Conservation (phyloP, 2,888 invertebrate genomes). For the Epicampocera succincta region DNA sequence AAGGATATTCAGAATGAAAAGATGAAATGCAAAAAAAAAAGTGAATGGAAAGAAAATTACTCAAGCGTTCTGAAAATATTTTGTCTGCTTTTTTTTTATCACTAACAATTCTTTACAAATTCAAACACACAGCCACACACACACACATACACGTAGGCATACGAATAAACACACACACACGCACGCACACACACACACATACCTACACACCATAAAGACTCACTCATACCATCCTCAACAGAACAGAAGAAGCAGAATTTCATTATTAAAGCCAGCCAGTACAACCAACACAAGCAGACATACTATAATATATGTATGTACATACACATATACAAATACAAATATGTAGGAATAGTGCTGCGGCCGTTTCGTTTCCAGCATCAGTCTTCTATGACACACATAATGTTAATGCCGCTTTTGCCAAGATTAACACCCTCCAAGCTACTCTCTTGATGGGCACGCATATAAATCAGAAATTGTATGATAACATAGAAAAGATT, state of each 20-base stretch:
- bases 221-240: background rate
- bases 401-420: constrained; percentile 90
- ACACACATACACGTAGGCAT: background rate
- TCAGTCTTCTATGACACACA: constrained; percentile 88
- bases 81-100: constrained; percentile 45
- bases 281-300: background rate
- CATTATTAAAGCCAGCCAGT: background rate
- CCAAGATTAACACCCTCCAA: constrained; percentile 90
- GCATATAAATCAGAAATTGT: constrained; percentile 90
- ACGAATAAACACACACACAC: background rate
- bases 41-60: constrained; percentile 41
- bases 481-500: constrained; percentile 93
- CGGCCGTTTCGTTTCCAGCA: background rate
- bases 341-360: background rate
- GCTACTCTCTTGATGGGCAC: constrained; percentile 87
- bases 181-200: background rate
- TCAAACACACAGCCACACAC: constrained; percentile 6
- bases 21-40: constrained; percentile 19
- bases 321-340: background rate
- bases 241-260: background rate
- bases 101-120: constrained; percentile 37
- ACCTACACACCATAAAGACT: background rate
- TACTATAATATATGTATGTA: background rate
- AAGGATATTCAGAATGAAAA: constrained; percentile 55
- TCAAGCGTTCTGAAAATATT: constrained; percentile 35